Conservation (phyloP, 2,797 vertebrate species). For the Bufotes viridis region DNA sequence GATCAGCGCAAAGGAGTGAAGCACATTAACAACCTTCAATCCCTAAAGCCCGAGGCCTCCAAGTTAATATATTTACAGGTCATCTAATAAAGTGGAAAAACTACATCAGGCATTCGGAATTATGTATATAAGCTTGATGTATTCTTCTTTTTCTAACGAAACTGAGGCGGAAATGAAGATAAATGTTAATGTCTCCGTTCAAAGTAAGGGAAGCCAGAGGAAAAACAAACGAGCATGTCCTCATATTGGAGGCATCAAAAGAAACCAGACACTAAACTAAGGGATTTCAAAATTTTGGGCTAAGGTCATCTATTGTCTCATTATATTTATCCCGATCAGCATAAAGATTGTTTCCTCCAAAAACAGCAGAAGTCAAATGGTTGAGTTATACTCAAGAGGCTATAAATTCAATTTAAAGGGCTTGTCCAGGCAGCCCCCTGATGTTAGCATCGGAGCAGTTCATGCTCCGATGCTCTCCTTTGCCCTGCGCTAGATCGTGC, state of each 20-base stretch:
- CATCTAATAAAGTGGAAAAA: conserved; percentile 14
- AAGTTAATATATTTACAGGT: conserved; percentile 26
- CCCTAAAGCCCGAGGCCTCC: not conserved
- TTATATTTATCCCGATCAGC: not conserved
- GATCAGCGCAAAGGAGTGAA: not conserved
- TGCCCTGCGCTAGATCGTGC: too few species aligned
- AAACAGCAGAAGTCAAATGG: not conserved
- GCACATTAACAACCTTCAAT: not conserved
- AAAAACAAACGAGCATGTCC: not conserved
- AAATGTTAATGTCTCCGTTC: conserved; percentile 14
- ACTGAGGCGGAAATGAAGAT: conserved; percentile 21
- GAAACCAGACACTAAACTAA: not conserved
- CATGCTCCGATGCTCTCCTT: too few species aligned
- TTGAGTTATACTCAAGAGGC: not conserved
- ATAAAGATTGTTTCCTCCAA: not conserved
- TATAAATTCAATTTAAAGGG: not conserved
- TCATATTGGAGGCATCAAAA: not conserved
- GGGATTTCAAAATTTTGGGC: not conserved
- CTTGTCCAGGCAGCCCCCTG: too few species aligned
- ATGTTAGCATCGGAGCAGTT: too few species aligned
- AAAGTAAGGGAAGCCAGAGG: conserved; percentile 11
- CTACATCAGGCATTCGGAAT: not conserved
- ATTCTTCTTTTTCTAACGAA: conserved; percentile 2
- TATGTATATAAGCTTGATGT: conserved; percentile 19
- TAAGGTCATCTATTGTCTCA: not conserved